Base-by-base conservation (phyloP, 37 sponge, comb jelly and placozoan genomes). In the Amphimedon queenslandica region DNA sequence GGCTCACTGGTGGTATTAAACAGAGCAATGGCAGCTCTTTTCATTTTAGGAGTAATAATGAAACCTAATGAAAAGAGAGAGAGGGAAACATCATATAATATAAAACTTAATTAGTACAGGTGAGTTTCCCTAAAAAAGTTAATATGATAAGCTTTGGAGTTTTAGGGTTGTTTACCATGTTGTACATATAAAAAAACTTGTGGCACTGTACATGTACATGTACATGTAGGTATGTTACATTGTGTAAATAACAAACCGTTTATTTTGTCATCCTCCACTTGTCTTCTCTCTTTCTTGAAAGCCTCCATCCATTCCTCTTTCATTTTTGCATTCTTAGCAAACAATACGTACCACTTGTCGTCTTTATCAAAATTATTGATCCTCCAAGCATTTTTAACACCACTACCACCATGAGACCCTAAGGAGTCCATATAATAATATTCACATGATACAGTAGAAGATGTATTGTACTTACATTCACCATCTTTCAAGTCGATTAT, bases 301-400 rank as follows among this genome's bases (percentile, higher is more conserved):
- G n/a, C n/a, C n/a, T 80, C 66, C 78, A 96, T 73, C 97, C 97
- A 96, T 29, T 86, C 82, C 28, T n/a, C 47, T 76, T 96, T 96
- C 16, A 69, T 71, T 24, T 78, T 70, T 8, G 77, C 76, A 37
- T 34, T 72, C 87, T 82, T 93, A 36, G 89, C 78, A 72, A 76
- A 93, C n/a, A 96, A 69, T 63, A 96, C 82, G 27, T 90, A 90
- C 85, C 84, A 87, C 69, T 96, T 96, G n/a, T n/a, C n/a, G 69
- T 47, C 51, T 55, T 96, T 96, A 18, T 47, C 80, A 29, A 18
- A 53, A 65, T 96, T 96, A 69, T 85, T 87, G 77, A 96, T 90
- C 65, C 85, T 90, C 97, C 97, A 96, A 16, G 91, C 94, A 76
- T 93, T 79, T 74, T 72, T 87, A 1, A 96, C 77, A 1, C 78